Evolutionary conservation across 2,888 invertebrate genomes (phyloP), one percentile per base, ranked within the genome.

Genomic region (Listrodromus nycthemerus): DNA sequence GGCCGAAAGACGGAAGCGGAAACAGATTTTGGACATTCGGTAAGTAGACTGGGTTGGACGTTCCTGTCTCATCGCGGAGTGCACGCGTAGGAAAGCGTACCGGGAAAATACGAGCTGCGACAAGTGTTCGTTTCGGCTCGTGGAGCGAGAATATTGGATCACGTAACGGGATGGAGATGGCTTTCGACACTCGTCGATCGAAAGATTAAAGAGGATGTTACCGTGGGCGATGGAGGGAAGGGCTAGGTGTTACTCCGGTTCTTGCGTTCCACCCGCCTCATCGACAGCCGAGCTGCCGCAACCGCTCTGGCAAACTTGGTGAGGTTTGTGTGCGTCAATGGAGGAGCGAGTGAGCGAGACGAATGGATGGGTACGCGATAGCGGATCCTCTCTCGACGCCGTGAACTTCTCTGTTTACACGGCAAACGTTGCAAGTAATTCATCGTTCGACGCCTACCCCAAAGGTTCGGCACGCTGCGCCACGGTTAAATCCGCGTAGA

Each of bases 141-240:
- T 27, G 73, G 69, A 78, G 70, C 77, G 61, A 55, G 52, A 76
- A 45, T 55, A 74, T 78, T 63, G 66, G 30, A 30, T 80, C 74
- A 70, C 74, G 78, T 77, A 65, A 81, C 69, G 73, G 41, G 77
- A 65, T 48, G 45, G 69, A 74, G 69, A 70, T 61, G 75, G 70
- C 87, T 81, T 86, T 86, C 87, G 87, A 90, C 89, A 90, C 88
- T 89, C 88, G 89, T 88, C 90, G 89, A 90, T 89, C 87, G 87
- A 65, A 77, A 89, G 88, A 89, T 90, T 90, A 89, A 90, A 90
- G 89, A 87, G 86, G 88, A 90, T 87, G 83, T 86, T 87, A 58
- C 82, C 67, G 70, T 83, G 86, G 84, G 85, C 85, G 52, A 66
- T 50, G 30, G 21, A 71, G 41, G 79, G 61, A 33, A 50, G 48